Base-by-base conservation (phyloP, 37 sponge, comb jelly and placozoan genomes). In the Trichoplax adhaerens region DNA sequence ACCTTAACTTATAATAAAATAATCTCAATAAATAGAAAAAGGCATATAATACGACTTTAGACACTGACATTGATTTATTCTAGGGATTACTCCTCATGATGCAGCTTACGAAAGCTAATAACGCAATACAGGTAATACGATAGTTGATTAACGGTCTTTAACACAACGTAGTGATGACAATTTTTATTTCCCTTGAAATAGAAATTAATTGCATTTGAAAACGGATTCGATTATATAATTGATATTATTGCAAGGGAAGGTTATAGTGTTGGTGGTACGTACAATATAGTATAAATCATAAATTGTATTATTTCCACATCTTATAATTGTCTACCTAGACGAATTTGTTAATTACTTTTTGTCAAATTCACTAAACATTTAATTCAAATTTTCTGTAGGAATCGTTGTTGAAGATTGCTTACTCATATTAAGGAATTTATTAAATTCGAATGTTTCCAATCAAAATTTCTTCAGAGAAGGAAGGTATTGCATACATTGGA, bases 131-230 rank as follows among this genome's bases (percentile, higher is more conserved):
- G 29, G 29, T 29, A 29, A 29, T 29, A 29, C 29, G 29, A 29
- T 29, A 29, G 29, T 29, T 29, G 29, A 29, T 29, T 29, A 29
- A 29, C 29, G 29, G 29, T 29, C 29, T 29, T 29, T 29, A 29
- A 29, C 29, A 29, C 29, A 29, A 29, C 29, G 29, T 29, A 29
- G 29, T 29, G 29, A 29, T 29, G 29, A 29, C 29, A 65, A 7
- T 12, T 65, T 65, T 65, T 5, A 5, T 4, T 12, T 3, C 48
- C 71, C 4, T 58, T 74, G 52, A 65, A 68, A 56, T 64, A 92
- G 78, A 88, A 88, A 76, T 88, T 93, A 61, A 84, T 93, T 4
- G 94, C 94, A 8, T 93, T 93, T 78, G 94, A 93, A 73, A 93
- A 85, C 79, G 94, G 84, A 0, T 93, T 93, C 78, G 94, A 93